Conservation (phyloP, 2,113 vertebrate genomes). For the Oreotrochilus melanogaster region DNA sequence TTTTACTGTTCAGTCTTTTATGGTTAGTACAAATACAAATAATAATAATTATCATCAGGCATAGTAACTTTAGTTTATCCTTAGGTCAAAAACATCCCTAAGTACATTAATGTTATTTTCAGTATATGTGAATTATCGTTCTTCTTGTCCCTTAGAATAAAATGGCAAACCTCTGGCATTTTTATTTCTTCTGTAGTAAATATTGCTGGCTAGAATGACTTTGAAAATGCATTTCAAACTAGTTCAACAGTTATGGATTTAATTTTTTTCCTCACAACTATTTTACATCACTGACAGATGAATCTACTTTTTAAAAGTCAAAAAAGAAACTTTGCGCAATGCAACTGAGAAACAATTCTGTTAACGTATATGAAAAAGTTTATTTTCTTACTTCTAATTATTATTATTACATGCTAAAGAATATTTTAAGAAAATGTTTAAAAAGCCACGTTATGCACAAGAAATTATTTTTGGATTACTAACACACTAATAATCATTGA, state of each 20-base stretch:
- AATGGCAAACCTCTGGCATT: background rate
- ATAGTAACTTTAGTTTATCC: background rate
- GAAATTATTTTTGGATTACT: background rate
- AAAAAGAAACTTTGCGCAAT: background rate
- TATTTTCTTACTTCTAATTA: background rate
- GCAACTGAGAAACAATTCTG: background rate
- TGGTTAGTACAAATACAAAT: background rate
- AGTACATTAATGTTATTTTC: background rate
- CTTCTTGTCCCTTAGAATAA: background rate
- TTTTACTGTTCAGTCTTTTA: background rate
- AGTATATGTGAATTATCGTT: background rate
- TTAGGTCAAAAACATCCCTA: background rate
- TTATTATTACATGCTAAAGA: rapidly evolving
- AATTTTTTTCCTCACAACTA: background rate
- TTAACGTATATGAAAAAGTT: background rate
- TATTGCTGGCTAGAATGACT: background rate
- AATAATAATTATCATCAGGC: background rate
- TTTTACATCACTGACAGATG: background rate
- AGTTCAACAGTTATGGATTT: background rate
- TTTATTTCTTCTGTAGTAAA: background rate
- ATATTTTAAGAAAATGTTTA: background rate
- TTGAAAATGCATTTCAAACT: background rate
- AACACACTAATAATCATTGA: background rate
- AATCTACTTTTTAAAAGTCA: background rate
- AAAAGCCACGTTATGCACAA: rapidly evolving